Base-by-base conservation (phyloP, 1,140 invertebrate species). In the Triops cancriformis region DNA sequence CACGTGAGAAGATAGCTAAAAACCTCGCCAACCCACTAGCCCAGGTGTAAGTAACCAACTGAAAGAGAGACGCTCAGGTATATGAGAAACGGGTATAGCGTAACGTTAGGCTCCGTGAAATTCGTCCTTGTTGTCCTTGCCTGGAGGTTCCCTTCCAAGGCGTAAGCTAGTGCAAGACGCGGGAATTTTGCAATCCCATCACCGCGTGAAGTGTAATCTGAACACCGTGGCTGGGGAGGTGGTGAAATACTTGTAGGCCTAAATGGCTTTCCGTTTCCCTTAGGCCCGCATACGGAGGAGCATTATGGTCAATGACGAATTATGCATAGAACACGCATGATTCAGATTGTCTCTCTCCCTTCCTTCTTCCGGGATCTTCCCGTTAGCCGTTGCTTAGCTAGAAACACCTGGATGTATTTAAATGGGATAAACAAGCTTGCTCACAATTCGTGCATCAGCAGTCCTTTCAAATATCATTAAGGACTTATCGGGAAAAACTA, bases 111-210 rank as follows among this genome's bases (percentile, higher is more conserved):
- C 23, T 18, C 51, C 51, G 23, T n/a, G 14, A 64, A 0, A 64
- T 64, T 64, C 51, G 51, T 64, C 51, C 51, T 64, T 64, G 51
- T 64, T 64, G 51, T 64, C n/a, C 51, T 64, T 64, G 51, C 51
- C 51, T 64, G 51, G 51, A 64, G 51, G 18, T 64, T 64, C 51
- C 23, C 23, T 9, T 64, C 18, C 4, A 18, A 0, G 51, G 14
- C 9, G 51, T 64, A 64, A 64, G 14, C 51, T 5, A 64, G 10
- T 64, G 23, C 14, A 7, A 64, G 9, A 64, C 23, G 1, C 23
- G 51, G 51, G 51, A 37, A 64, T 64, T 64, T 64, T 64, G 51
- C 51, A 64, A 64, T 23, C 23, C 7, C n/a, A 64, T 64, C 51
- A 18, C 6, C 51, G 18, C 51, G 14, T 64, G n/a, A n/a, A 64